Base-by-base conservation (phyloP, 2,797 vertebrate genomes). In the Triplophysa bombifrons region DNA sequence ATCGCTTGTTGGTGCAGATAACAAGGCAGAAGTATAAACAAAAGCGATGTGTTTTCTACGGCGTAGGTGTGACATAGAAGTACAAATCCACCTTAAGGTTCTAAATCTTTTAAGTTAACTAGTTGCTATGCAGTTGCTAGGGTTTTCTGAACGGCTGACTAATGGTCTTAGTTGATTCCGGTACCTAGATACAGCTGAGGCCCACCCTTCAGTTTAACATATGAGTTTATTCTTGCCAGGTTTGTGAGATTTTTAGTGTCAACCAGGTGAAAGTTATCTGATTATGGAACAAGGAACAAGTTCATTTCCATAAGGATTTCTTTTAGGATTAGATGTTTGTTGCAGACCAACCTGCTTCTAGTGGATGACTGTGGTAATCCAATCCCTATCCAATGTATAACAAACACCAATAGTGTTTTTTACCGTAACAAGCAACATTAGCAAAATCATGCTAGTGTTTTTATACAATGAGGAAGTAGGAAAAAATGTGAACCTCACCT, bases 381-480 rank as follows among this genome's bases (percentile, higher is more conserved):
- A 55, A 19, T 20, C 1, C 13, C 25, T 25, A 25, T 63, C 5
- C 11, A 30, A 4, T 30, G 27, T 17, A 34, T 34, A 6, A 63
- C 6, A 3, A 34, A 17, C 30, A 30, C 13, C 8, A 30, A 19
- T 63, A 63, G 27, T 17, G 7, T 13, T 19, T 14, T 7, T 30
- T 61, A 10, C 4, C 34, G 4, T 9, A 22, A 34, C 4, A 11
- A 51, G 7, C 3, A 3, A 11, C 20, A 67, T 56, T 30, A 67
- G 38, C 6, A 67, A 67, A 76, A 46, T 19, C 64, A 20, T 58
- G 2, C 19, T 11, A n/a, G 11, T 14, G 5, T 30, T 58, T 68
- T 20, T 11, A 56, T 27, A 30, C 41, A 58, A 58, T n/a, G 41
- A 58, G 74, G 65, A 76, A 68, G 53, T 68, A 20, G 7, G 50